phyloP scores from a whole-genome alignment of 2,888 invertebrate species.

The Tenthredo scrophulariae region DNA sequence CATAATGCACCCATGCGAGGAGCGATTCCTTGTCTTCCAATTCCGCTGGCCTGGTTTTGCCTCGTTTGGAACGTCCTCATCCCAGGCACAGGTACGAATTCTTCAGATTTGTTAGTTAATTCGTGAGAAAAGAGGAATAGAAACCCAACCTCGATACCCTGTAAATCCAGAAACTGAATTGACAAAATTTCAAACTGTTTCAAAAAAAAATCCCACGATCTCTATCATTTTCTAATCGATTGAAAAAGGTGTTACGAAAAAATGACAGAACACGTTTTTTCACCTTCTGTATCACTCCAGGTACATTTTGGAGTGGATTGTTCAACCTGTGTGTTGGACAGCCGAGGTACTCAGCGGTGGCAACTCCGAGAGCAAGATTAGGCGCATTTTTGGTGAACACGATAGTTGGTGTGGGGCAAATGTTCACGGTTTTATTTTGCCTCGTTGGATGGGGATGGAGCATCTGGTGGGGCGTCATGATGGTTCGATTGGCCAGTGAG shows the following conservation, averaged over 20 bases:
- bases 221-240: not conserved
- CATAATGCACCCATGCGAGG: constrained; percentile 93
- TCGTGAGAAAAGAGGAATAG: not conserved
- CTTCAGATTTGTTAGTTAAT: not conserved
- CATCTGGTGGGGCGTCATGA: constrained; percentile 97
- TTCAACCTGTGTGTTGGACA: constrained; percentile 94
- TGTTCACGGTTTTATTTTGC: constrained; percentile 96
- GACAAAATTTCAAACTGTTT: not conserved
- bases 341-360: constrained; percentile 91
- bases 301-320: constrained; percentile 93
- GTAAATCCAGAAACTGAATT: not conserved
- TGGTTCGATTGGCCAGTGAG: constrained; percentile 94
- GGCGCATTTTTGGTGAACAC: constrained; percentile 92
- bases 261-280: constrained; percentile 21
- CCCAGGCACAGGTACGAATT: constrained; percentile 87
- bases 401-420: constrained; percentile 92
- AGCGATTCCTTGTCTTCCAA: constrained; percentile 94
- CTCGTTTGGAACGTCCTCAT: constrained; percentile 89
- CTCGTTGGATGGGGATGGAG: constrained; percentile 99
- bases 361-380: constrained; percentile 87
- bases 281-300: constrained; percentile 78
- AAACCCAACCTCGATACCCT: not conserved
- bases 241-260: not conserved
- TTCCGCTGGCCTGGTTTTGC: constrained; percentile 92
- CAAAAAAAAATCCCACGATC: not conserved